These are phyloP conservation scores for Latrodectus elegans DNA, from an alignment of 2,888 invertebrate species.

Conservation along the genomic window DNA sequence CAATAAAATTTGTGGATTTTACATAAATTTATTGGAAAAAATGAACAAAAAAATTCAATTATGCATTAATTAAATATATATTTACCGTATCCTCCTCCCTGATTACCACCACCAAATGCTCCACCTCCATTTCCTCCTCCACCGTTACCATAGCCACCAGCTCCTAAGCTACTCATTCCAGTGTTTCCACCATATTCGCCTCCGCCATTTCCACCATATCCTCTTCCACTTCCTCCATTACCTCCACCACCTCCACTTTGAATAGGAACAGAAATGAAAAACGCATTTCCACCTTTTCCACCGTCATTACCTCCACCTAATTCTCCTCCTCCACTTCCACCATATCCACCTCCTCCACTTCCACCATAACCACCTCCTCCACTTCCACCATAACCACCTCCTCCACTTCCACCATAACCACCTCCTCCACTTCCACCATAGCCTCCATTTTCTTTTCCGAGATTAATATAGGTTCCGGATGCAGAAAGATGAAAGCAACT, in stretches of 20 bases:
- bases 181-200: neutral
- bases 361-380: constrained; percentile 16
- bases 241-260: constrained; percentile 10
- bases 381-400: neutral
- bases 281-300: constrained; percentile 12
- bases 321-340: constrained; percentile 5
- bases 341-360: constrained; percentile 9
- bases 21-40: too few species aligned
- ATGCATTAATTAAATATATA: neutral
- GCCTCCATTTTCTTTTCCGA: constrained; percentile 5
- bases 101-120: too few species aligned
- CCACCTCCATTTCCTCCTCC: neutral
- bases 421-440: neutral
- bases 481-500: constrained; percentile 49
- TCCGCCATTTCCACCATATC: neutral
- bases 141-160: neutral
- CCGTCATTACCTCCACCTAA: neutral
- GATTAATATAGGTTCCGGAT: constrained; percentile 25
- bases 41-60: too few species aligned
- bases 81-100: neutral
- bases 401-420: constrained; percentile 18
- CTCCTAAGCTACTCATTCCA: neutral
- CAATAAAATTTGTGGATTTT: too few species aligned
- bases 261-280: too few species aligned
- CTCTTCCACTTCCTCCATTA: neutral